These are phyloP conservation scores for Hapalemur alaotrensis DNA, from an alignment of 2,797 vertebrate genomes.

Conservation along the genomic window DNA sequence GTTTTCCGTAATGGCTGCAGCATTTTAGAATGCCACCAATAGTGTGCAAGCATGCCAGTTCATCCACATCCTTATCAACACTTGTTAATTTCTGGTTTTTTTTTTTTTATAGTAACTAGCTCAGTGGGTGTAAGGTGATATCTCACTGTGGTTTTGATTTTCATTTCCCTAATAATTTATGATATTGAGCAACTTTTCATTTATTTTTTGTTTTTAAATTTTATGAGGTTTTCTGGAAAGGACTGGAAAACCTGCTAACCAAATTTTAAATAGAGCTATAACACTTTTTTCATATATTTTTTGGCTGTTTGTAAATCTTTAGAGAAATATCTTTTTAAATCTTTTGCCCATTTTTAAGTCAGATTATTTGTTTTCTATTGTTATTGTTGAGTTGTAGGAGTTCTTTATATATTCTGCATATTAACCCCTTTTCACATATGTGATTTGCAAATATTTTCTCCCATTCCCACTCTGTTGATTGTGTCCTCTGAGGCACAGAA, in stretches of 20 bases:
- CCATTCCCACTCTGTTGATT: background rate
- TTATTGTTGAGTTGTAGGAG: background rate
- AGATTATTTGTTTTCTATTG: background rate
- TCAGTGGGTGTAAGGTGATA: rapidly evolving
- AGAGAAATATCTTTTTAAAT: background rate
- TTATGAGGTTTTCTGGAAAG: too few relatives aligned
- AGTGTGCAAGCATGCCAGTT: background rate
- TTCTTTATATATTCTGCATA: background rate
- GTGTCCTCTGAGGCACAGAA: background rate
- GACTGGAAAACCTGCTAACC: too few relatives aligned
- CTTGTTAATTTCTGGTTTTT: background rate
- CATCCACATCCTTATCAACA: background rate
- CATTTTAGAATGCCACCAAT: background rate
- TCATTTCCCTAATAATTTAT: too few relatives aligned
- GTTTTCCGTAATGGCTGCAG: background rate
- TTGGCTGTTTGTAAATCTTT: background rate
- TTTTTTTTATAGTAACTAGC: background rate
- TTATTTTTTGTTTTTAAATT: too few relatives aligned
- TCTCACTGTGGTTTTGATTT: background rate
- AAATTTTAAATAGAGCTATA: too few relatives aligned
- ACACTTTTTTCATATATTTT: too few relatives aligned
- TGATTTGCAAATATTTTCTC: background rate
- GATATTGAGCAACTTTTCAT: background rate
- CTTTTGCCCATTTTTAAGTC: background rate
- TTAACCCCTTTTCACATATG: background rate